Evolutionary conservation across 2,888 invertebrate species (phyloP).

Genomic region (Tetranychus piercei): DNA sequence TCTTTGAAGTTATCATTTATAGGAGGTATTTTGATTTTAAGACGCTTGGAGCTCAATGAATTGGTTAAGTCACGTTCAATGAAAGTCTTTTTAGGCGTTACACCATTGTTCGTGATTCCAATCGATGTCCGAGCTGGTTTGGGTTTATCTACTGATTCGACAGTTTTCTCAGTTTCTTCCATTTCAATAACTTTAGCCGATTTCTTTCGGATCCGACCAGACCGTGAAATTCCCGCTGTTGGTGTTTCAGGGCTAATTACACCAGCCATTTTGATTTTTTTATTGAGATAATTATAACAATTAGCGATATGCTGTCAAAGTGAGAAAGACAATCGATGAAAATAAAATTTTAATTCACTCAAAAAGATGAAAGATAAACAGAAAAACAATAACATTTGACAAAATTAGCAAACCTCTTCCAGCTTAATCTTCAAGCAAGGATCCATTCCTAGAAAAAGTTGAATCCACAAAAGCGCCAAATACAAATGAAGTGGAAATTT

Average conservation of each 20-base stretch:
- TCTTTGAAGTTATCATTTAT: neutral
- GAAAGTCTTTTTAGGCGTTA: neutral
- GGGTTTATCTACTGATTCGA: neutral
- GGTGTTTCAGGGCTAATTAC: constrained; percentile 9
- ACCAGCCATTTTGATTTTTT: neutral
- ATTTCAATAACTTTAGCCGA: constrained; percentile 84
- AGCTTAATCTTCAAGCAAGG: neutral
- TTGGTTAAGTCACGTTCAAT: neutral
- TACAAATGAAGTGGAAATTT: neutral
- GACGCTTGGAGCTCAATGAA: neutral
- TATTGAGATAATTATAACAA: no score
- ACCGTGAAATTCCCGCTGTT: constrained; percentile 54
- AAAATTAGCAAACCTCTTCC: neutral
- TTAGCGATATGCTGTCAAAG: neutral
- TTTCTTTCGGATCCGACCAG: constrained; percentile 77
- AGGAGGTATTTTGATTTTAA: constrained; percentile 10
- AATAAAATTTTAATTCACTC: neutral
- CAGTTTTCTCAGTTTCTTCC: constrained; percentile 48
- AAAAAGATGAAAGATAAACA: neutral
- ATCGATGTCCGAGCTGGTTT: neutral
- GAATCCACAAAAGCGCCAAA: neutral
- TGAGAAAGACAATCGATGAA: neutral
- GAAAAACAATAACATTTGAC: neutral
- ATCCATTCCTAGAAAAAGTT: neutral
- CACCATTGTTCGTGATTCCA: neutral